These are phyloP conservation scores for Resseliella maxima DNA, from an alignment of 2,888 invertebrate genomes.

Conservation along the genomic window DNA sequence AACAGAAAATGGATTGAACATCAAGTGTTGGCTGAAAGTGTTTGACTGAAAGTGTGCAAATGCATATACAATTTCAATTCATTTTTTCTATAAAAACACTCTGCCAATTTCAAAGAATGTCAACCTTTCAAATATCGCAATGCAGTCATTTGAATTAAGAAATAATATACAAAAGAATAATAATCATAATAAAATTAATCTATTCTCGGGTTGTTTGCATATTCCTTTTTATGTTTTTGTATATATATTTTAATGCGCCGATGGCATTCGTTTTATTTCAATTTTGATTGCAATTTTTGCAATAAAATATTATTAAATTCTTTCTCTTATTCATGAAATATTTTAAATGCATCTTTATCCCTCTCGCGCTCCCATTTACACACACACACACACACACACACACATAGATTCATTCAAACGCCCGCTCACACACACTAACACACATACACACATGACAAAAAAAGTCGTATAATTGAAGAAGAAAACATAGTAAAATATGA, in stretches of 20 bases:
- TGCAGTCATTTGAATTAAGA: not conserved
- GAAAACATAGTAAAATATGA: conserved; percentile 14
- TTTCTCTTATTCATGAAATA: conserved; percentile 26
- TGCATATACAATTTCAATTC: not conserved
- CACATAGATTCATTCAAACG: too few species aligned
- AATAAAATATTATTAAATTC: conserved; percentile 55
- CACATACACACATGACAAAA: too few species aligned
- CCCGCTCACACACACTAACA: too few species aligned
- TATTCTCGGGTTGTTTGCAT: not conserved
- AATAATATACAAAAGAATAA: too few species aligned
- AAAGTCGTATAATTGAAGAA: not conserved
- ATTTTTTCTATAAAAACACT: too few species aligned
- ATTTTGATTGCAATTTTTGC: conserved; percentile 40
- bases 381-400: too few species aligned
- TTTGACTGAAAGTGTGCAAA: too few species aligned
- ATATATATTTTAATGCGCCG: not conserved
- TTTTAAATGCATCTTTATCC: conserved; percentile 14
- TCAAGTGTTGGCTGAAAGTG: too few species aligned
- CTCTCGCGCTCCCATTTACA: not conserved
- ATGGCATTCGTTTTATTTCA: conserved; percentile 4
- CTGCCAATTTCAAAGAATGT: too few species aligned
- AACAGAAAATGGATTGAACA: too few species aligned
- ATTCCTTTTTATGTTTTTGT: not conserved
- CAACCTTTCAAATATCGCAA: too few species aligned
- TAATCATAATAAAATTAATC: not conserved